A percentile compares a stretch with the other conserved stretches of the same genome.
These are phyloP conservation scores for Oncorhynchus tshawytscha DNA, from an alignment of 2,113 vertebrate genomes.

Conservation along the genomic window DNA sequence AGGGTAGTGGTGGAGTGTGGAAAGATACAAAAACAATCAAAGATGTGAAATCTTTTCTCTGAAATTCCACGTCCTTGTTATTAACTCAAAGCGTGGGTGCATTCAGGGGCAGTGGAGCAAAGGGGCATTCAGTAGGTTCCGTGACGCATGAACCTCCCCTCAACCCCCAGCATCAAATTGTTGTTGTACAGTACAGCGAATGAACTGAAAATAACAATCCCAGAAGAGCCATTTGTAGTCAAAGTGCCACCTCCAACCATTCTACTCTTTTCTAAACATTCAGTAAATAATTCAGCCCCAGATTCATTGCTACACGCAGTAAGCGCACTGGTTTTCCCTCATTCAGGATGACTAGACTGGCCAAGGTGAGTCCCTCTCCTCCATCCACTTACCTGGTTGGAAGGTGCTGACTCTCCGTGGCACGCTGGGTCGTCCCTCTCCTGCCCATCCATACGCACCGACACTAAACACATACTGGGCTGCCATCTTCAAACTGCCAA, in stretches of 20 bases:
- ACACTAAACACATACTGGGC: slow-evolving; percentile 72
- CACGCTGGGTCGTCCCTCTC: slow-evolving; percentile 75
- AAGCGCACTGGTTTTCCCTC: background rate
- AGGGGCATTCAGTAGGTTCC: background rate
- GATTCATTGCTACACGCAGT: background rate
- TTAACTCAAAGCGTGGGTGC: background rate
- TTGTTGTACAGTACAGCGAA: too few relatives aligned
- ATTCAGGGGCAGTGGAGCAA: background rate
- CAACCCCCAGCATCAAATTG: background rate
- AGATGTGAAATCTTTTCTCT: background rate
- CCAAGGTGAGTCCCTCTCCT: background rate
- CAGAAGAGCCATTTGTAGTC: too few relatives aligned
- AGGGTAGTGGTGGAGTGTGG: background rate
- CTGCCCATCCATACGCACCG: slow-evolving; percentile 72
- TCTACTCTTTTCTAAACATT: too few relatives aligned
- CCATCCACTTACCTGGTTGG: slow-evolving; percentile 70
- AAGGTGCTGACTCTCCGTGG: slow-evolving; percentile 72
- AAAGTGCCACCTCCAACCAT: too few relatives aligned
- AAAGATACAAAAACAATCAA: background rate
- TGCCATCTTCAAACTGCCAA: slow-evolving; percentile 71
- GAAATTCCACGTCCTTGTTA: background rate
- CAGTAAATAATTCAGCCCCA: background rate
- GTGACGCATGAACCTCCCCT: background rate
- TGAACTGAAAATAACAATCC: too few relatives aligned
- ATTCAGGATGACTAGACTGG: background rate